Evolutionary conservation across 2,888 invertebrate genomes (phyloP).

Genomic region (Phortica magna): DNA sequence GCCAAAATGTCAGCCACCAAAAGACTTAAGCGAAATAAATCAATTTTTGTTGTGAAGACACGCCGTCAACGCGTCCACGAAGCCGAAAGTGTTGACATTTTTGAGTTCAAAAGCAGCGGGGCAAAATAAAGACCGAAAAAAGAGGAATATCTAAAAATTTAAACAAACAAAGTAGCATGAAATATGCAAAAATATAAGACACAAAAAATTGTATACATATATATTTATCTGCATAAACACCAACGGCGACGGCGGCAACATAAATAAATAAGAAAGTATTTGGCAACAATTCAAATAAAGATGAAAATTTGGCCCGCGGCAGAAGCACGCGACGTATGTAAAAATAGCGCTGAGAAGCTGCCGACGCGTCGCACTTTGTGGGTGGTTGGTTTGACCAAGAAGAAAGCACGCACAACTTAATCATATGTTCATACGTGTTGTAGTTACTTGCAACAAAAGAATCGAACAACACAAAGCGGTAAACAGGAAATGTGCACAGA

Average conservation of each 20-base stretch:
- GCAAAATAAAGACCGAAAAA: constrained; percentile 5
- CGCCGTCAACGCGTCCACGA: neutral
- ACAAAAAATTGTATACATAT: neutral
- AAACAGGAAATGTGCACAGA: constrained; percentile 15
- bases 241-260: neutral
- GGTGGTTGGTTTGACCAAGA: neutral
- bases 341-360: neutral
- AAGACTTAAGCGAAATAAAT: neutral
- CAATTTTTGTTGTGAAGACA: neutral
- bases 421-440: neutral
- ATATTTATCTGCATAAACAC: neutral
- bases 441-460: neutral
- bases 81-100: constrained; percentile 43
- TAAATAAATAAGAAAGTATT: neutral
- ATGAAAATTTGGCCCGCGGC: constrained; percentile 6
- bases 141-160: neutral
- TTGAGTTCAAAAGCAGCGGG: constrained; percentile 23
- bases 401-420: neutral
- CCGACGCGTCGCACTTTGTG: neutral
- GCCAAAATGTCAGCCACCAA: constrained; percentile 17
- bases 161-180: constrained; percentile 35
- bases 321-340: constrained; percentile 29
- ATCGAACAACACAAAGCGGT: neutral
- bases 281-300: constrained; percentile 24
- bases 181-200: neutral